These are phyloP conservation scores for Anolis sagrei DNA, from an alignment of 2,113 vertebrate genomes.

Conservation along the genomic window DNA sequence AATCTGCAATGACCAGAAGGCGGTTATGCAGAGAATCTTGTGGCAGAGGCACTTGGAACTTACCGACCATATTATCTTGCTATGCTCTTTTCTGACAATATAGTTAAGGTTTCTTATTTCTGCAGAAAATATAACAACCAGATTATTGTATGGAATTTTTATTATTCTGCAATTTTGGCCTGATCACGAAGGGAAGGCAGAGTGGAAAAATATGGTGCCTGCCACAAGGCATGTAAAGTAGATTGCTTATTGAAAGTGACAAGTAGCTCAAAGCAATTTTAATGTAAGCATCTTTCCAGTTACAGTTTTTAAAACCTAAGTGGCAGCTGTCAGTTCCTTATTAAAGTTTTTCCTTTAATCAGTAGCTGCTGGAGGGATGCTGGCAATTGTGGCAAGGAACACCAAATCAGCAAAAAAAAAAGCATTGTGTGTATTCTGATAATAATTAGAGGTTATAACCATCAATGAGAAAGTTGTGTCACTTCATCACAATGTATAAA, in stretches of 20 bases:
- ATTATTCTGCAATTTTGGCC: neutral
- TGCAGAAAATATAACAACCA: constrained; percentile 14
- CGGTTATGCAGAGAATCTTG: neutral
- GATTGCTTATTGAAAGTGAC: constrained; percentile 14
- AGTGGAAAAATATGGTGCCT: neutral
- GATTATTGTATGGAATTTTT: neutral
- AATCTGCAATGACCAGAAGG: neutral
- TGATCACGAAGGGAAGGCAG: neutral
- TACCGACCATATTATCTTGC: neutral
- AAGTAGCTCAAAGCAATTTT: constrained; percentile 23
- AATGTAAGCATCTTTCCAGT: constrained; percentile 17
- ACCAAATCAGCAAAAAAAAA: neutral
- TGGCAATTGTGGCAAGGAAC: neutral
- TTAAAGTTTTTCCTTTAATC: constrained; percentile 15
- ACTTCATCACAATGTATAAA: neutral
- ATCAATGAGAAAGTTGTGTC: neutral
- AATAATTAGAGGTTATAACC: neutral
- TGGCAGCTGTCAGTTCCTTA: constrained; percentile 32
- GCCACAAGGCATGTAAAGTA: neutral
- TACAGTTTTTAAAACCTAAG: constrained; percentile 5
- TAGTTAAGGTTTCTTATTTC: neutral
- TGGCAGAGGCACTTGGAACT: neutral
- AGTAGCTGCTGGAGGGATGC: constrained; percentile 20
- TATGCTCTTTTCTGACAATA: neutral
- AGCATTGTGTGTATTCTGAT: neutral